Base-by-base conservation (phyloP, 2,113 vertebrate species). In the Stictonetta naevosa region DNA sequence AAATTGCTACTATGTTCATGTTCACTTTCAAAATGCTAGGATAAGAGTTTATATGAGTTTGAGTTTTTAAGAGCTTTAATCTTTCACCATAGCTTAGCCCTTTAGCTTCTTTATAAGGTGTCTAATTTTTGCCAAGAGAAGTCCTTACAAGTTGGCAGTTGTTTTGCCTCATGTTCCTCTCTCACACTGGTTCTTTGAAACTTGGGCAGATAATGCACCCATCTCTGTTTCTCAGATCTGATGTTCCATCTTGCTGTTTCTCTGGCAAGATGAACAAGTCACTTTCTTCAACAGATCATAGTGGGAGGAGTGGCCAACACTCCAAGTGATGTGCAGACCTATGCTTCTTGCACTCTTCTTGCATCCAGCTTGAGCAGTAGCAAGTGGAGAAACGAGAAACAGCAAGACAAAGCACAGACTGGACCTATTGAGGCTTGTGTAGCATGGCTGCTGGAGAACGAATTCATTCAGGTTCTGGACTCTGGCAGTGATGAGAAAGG, bases 371-470 rank as follows among this genome's bases (percentile, higher is more conserved):
- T 98, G 93, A 97, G 95, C 73, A 94, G 94, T 76, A 76, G 72
- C 26, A 80, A 97, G 28, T 77, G 81, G 50, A 96, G 76, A 76
- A 86, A 94, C 46, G 90, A 91, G 72, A 93, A 91, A 74, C 90
- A 77, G n/a, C 90, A 97, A 78, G 97, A 96, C 58, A 91, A 84
- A 58, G 59, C 20, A 16, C 98, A 97, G 76, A 96, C 83, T 58
- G 99, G 98, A 82, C 98, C 98, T 42, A 98, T 99, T 1, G 98
- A 99, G 84, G 97, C 98, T 92, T 99, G 98, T 92, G 98, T 99
- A 83, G 97, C 98, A 6, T 99, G 99, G 99, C 94, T 99, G 50
- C 98, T 99, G 96, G 98, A 98, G 95, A 99, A 99, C 68, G 99
- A 99, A 97, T 99, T 99, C 82, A 99, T 99, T 91, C 98, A 98